Percentiles rank a stretch among this genome's conserved stretches.
These are phyloP conservation scores for Nesoenas mayeri DNA, from an alignment of 2,113 vertebrate genomes.

Conservation along the genomic window DNA sequence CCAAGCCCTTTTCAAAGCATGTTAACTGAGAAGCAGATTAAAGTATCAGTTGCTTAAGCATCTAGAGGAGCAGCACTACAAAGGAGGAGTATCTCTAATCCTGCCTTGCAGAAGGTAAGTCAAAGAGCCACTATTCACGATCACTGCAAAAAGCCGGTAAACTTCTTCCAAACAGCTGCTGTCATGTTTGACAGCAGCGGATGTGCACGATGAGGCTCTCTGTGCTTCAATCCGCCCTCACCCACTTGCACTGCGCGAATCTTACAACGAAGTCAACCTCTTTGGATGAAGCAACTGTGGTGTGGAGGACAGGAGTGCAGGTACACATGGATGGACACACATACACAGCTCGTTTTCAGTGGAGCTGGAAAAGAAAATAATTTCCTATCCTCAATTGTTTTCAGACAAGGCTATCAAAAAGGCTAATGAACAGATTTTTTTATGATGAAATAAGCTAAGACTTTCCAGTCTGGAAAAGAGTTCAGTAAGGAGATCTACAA, in stretches of 20 bases:
- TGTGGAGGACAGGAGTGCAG: accelerated
- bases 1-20: neutral
- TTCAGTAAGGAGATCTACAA: neutral
- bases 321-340: accelerated
- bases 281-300: neutral
- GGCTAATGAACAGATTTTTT: neutral
- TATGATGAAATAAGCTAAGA: neutral
- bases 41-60: constrained; percentile 2
- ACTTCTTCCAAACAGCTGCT: neutral
- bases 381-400: neutral
- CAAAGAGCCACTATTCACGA: neutral
- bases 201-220: accelerated
- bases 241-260: neutral
- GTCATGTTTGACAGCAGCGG: neutral
- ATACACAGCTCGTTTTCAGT: accelerated
- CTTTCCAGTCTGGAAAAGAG: neutral
- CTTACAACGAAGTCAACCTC: neutral
- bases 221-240: neutral
- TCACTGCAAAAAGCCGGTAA: neutral
- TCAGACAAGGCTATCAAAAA: neutral
- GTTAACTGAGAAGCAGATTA: constrained; percentile 8
- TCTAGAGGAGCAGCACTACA: neutral
- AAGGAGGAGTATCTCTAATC: neutral
- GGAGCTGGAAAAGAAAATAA: neutral
- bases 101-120: neutral